Conservation (phyloP, 2,888 invertebrate genomes). For the Adelphocoris suturalis region DNA sequence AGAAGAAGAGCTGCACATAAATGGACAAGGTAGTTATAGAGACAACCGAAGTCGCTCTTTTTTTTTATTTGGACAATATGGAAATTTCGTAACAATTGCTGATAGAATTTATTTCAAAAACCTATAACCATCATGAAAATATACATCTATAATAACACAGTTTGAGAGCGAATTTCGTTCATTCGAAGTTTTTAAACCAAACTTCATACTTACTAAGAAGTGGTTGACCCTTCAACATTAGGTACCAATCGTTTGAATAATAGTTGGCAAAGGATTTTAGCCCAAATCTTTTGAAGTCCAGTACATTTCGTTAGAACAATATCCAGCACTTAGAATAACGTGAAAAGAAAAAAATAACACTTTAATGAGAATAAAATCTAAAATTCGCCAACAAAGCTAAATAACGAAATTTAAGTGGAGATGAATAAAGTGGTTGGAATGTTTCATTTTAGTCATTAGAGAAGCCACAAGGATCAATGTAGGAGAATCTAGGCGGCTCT, state of each 20-base stretch:
- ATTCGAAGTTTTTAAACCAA: not conserved
- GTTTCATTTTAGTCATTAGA: not conserved
- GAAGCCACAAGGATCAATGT: not conserved
- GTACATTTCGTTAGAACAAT: not conserved
- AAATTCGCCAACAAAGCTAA: not conserved
- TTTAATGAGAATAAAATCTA: not conserved
- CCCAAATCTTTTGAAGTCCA: not conserved
- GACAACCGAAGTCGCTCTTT: not conserved
- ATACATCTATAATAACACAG: constrained; percentile 37
- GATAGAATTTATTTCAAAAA: constrained; percentile 45
- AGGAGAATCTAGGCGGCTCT: not conserved
- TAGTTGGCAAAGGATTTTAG: not conserved
- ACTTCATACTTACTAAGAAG: not conserved
- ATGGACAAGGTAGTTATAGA: no score
- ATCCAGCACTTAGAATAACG: not conserved
- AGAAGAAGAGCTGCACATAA: no score
- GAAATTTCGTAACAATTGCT: constrained; percentile 17
- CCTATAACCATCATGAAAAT: constrained; percentile 38
- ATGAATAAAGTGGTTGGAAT: constrained; percentile 1
- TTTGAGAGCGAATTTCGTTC: constrained; percentile 24
- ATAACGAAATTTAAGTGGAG: not conserved
- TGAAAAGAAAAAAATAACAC: not conserved
- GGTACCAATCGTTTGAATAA: not conserved
- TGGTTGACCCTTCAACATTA: not conserved
- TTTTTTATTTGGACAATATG: constrained; percentile 2